Conservation (phyloP, 2,888 invertebrate genomes). For the Seladonia tumulorum region DNA sequence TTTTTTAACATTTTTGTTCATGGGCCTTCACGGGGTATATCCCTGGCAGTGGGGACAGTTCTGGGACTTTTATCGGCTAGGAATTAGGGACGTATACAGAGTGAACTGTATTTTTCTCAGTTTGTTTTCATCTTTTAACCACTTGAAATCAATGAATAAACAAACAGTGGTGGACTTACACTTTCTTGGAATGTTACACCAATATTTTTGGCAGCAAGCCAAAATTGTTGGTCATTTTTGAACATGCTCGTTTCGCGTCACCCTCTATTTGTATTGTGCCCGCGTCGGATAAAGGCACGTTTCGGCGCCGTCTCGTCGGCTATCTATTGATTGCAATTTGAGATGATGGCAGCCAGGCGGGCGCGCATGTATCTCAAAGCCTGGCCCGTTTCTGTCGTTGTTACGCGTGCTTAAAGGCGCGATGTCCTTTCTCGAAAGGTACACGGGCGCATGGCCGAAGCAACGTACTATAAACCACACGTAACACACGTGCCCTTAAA, state of each 20-base stretch:
- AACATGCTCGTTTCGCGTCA: neutral
- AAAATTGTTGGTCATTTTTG: neutral
- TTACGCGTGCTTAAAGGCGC: constrained; percentile 26
- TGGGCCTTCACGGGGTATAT: too few species aligned
- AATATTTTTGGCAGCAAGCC: neutral
- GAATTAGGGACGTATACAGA: too few species aligned
- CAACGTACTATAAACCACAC: neutral
- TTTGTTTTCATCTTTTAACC: too few species aligned
- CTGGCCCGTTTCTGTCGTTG: neutral
- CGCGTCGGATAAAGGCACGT: constrained; percentile 66
- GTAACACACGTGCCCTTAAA: constrained; percentile 11
- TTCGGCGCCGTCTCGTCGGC: constrained; percentile 79
- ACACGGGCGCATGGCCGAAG: neutral
- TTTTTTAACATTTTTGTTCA: too few species aligned
- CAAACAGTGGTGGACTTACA: too few species aligned
- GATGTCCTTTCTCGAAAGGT: constrained; percentile 19
- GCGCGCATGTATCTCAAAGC: constrained; percentile 49
- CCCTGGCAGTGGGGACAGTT: too few species aligned
- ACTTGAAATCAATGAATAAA: too few species aligned
- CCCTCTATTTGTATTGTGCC: constrained; percentile 47
- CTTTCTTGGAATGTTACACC: too few species aligned
- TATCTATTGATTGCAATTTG: constrained; percentile 79
- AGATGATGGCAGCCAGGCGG: constrained; percentile 61
- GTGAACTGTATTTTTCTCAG: too few species aligned
- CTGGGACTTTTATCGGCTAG: too few species aligned